Base-by-base conservation (phyloP, 2,113 vertebrate species). In the Sisor rabdophorus region DNA sequence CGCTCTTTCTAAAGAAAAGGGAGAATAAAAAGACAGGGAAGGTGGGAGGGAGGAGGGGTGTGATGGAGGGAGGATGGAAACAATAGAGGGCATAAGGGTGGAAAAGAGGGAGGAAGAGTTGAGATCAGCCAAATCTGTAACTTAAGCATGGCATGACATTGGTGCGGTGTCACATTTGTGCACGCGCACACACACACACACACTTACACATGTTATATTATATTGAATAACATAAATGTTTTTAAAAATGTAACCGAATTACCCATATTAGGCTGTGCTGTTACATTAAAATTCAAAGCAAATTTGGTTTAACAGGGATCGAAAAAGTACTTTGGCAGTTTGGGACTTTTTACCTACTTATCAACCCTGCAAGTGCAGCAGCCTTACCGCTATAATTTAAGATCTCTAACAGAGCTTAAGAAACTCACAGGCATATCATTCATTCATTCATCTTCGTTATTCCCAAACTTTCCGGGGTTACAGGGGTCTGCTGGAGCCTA, bases 1-100 rank as follows among this genome's bases (percentile, higher is more conserved):
- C 63, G 50, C 79, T 81, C 77, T 81, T 79, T 85, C 75, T 81
- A 81, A 81, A 89, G 88, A 89, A 80, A 79, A 80, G 75, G 79
- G 69, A 79, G 84, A 85, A 85, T 87, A 75, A 73, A 72, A 75
- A 80, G 75, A 82, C 84, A 77, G 78, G 69, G 71, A 48, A 54
- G 53, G 67, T 54, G 61, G 48, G 61, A 61, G 53, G 64, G 50
- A 54, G 75, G 32, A 36, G 64, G 59, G 73, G 73, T 53, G 59
- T 61, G 72, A 73, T 58, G 58, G 72, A 88, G 87, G 88, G 79
- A 71, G 77, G 70, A 78, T 76, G 76, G 82, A 85, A 84, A 81
- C 71, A 76, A 77, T 79, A 75, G 70, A 78, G 85, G 80, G 88
- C 80, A 76, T 68, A 74, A 74, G 70, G 55, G 79, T 74, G 71